Evolutionary conservation across 1,140 invertebrate genomes (phyloP).

Genomic region (Battus philenor): DNA sequence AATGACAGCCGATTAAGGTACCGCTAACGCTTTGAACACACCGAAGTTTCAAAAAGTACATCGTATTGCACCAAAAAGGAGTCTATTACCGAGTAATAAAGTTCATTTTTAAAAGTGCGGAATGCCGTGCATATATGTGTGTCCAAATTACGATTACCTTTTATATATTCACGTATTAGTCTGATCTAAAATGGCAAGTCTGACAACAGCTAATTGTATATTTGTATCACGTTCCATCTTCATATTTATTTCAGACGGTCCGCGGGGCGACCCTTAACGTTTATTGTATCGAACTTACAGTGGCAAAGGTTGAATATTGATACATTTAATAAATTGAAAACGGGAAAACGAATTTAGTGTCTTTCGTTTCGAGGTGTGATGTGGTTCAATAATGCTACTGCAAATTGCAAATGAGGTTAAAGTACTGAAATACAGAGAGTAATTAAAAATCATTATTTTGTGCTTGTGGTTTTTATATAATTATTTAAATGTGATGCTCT

Average conservation of each 20-base stretch:
- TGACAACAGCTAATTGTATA: slow-evolving; percentile 7
- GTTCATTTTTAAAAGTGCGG: neutral
- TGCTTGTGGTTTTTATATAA: too few species aligned
- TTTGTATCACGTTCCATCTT: slow-evolving; percentile 4
- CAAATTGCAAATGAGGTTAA: too few species aligned
- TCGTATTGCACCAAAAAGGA: neutral
- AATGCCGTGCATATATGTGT: neutral
- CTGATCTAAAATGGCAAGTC: slow-evolving; percentile 12
- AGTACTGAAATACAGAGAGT: too few species aligned
- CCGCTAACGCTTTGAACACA: slow-evolving; percentile 1
- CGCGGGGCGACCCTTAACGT: slow-evolving; percentile 11
- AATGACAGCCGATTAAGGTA: slow-evolving; percentile 6
- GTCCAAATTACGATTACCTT: slow-evolving; percentile 12
- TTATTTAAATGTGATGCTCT: too few species aligned
- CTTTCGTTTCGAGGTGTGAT: too few species aligned
- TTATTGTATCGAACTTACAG: slow-evolving; percentile 12
- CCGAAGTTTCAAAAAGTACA: too few species aligned
- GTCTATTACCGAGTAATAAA: neutral
- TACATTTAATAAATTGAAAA: too few species aligned
- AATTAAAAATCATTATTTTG: too few species aligned
- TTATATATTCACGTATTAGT: slow-evolving; percentile 15
- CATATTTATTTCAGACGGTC: slow-evolving; percentile 17
- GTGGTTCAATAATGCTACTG: too few species aligned
- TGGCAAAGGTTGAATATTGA: too few species aligned
- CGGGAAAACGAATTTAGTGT: too few species aligned